Percentiles rank a stretch among this genome's conserved stretches.
Evolutionary conservation across 2,888 invertebrate species (phyloP).

Genomic region (Eubasilissa splendida): DNA sequence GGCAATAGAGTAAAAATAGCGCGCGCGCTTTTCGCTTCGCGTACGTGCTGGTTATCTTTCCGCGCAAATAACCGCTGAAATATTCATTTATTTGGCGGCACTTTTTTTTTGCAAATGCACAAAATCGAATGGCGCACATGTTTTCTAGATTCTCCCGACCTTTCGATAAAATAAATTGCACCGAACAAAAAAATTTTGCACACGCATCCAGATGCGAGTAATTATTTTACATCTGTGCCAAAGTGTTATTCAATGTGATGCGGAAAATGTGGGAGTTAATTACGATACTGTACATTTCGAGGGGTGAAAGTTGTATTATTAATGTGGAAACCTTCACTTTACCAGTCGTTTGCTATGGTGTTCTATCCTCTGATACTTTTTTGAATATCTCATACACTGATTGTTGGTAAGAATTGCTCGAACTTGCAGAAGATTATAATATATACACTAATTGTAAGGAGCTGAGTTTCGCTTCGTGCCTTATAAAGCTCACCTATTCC

Average conservation of each 20-base stretch:
- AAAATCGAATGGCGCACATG: background rate
- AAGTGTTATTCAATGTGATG: background rate
- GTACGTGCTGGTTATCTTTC: background rate
- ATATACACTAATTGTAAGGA: no score
- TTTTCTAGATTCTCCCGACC: background rate
- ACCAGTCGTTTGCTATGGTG: no score
- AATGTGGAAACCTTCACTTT: no score
- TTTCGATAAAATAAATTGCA: slow-evolving; percentile 12
- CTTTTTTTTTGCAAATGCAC: slow-evolving; percentile 6
- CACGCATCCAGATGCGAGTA: slow-evolving; percentile 8
- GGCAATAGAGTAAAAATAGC: background rate
- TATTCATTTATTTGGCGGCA: slow-evolving; percentile 6
- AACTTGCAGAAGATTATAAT: no score
- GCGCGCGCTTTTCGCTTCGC: background rate
- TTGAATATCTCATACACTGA: no score
- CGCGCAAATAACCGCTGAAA: slow-evolving; percentile 8
- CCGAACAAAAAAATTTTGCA: background rate
- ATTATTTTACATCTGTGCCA: background rate
- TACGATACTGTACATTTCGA: no score
- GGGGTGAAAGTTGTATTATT: no score
- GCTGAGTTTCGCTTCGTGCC: no score
- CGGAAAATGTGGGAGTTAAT: background rate
- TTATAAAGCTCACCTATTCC: no score
- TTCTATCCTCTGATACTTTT: no score
- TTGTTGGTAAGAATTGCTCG: no score